Conservation (phyloP, 1,140 invertebrate species). For the Drosophila subpulchrella region DNA sequence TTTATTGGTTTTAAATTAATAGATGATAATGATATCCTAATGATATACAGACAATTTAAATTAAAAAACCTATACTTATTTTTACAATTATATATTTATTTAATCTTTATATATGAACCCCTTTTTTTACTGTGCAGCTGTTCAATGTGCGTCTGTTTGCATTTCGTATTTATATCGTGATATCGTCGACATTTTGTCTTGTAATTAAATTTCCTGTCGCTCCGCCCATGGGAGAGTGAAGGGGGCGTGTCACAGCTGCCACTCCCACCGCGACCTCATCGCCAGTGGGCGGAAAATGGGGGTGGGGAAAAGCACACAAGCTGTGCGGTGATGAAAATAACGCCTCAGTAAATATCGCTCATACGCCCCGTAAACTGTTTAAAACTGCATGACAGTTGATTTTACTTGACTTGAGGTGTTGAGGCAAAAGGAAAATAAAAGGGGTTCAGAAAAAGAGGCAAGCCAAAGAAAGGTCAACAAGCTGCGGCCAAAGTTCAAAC, state of each 20-base stretch:
- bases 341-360: slow-evolving; percentile 66
- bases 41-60: too few species aligned
- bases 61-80: too few species aligned
- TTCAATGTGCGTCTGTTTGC: slow-evolving; percentile 37
- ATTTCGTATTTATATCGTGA: slow-evolving; percentile 68
- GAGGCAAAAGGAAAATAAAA: slow-evolving; percentile 17
- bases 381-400: slow-evolving; percentile 77
- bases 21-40: too few species aligned
- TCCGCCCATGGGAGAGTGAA: slow-evolving; percentile 3
- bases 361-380: slow-evolving; percentile 78
- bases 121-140: not conserved
- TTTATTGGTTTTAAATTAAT: too few species aligned
- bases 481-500: slow-evolving; percentile 56
- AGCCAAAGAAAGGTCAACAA: slow-evolving; percentile 22
- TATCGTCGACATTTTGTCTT: slow-evolving; percentile 71
- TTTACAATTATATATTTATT: not conserved
- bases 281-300: slow-evolving; percentile 2
- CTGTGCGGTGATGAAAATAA: not conserved
- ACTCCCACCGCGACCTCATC: not conserved
- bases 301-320: not conserved
- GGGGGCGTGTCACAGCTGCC: slow-evolving; percentile 4
- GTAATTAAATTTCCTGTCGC: slow-evolving; percentile 73
- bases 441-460: not conserved
- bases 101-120: not conserved
- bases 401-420: slow-evolving; percentile 71